Evolutionary conservation across 2,797 vertebrate species (phyloP).

Genomic region (Sebastes trivittatus): DNA sequence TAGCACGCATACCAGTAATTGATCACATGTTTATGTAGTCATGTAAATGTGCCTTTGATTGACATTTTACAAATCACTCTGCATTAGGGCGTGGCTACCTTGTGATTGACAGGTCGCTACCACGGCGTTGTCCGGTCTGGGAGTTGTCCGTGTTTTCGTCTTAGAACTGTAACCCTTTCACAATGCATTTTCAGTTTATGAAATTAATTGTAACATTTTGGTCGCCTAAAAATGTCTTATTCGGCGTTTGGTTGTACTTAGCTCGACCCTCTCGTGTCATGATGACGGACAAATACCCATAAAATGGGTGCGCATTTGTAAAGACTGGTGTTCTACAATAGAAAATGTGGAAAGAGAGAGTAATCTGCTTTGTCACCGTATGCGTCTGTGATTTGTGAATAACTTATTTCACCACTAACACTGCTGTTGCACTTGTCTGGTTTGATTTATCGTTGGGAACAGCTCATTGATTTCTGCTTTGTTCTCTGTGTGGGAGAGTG

Average conservation of each 20-base stretch:
- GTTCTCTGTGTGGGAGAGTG: background rate
- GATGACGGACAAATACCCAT: no score
- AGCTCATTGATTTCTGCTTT: background rate
- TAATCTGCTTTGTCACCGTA: background rate
- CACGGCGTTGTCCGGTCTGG: no score
- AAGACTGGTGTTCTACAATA: background rate
- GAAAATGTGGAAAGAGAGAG: background rate
- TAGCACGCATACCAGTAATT: background rate
- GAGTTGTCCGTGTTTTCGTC: no score
- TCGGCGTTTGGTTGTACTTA: no score
- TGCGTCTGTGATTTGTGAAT: background rate
- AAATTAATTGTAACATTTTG: no score
- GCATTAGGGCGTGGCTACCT: no score
- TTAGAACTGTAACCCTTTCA: no score
- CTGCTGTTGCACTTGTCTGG: background rate
- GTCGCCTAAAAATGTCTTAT: no score
- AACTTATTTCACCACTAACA: background rate
- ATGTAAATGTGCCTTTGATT: background rate
- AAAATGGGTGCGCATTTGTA: background rate
- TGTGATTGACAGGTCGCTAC: no score
- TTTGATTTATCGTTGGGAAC: background rate
- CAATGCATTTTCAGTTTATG: no score
- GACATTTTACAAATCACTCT: background rate
- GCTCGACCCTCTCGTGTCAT: no score
- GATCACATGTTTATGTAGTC: background rate